Percentiles rank a stretch among this genome's conserved stretches.
These are phyloP conservation scores for Meiosimyza decipiens DNA, from an alignment of 2,888 invertebrate species.

Conservation along the genomic window DNA sequence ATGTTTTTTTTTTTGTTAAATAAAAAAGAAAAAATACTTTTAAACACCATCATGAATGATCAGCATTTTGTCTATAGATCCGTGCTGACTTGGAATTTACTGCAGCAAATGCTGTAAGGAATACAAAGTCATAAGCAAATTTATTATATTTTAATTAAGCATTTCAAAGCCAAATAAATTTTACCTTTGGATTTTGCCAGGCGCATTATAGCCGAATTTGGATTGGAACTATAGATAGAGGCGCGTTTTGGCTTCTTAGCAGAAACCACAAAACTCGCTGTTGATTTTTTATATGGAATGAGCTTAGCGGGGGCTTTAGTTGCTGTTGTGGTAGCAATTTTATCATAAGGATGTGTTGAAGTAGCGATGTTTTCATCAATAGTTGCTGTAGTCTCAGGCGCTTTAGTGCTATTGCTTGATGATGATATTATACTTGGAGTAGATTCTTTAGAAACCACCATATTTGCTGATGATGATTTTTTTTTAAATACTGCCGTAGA, in stretches of 20 bases:
- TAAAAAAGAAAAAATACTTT: too few species aligned
- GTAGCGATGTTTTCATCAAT: too few species aligned
- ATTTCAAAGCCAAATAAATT: background rate
- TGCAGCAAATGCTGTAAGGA: background rate
- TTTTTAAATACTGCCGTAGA: too few species aligned
- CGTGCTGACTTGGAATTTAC: background rate
- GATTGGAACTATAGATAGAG: constrained; percentile 51
- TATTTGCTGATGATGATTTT: background rate
- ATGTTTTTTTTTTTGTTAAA: too few species aligned
- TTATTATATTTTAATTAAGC: background rate
- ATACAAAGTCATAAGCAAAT: background rate
- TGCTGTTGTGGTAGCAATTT: too few species aligned
- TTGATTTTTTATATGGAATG: background rate
- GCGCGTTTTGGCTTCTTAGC: constrained; percentile 35
- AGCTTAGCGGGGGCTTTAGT: too few species aligned
- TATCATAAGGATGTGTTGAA: too few species aligned
- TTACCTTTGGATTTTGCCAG: constrained; percentile 45
- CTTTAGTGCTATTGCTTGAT: background rate
- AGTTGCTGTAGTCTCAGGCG: too few species aligned
- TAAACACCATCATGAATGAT: too few species aligned
- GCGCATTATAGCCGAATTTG: constrained; percentile 54
- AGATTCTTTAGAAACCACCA: constrained; percentile 11
- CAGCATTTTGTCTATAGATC: background rate
- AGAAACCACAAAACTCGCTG: background rate
- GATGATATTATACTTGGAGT: background rate